A percentile compares a stretch with the other conserved stretches of the same genome.
These are phyloP conservation scores for Reticulitermes speratus DNA, from an alignment of 1,140 invertebrate genomes.

Conservation along the genomic window DNA sequence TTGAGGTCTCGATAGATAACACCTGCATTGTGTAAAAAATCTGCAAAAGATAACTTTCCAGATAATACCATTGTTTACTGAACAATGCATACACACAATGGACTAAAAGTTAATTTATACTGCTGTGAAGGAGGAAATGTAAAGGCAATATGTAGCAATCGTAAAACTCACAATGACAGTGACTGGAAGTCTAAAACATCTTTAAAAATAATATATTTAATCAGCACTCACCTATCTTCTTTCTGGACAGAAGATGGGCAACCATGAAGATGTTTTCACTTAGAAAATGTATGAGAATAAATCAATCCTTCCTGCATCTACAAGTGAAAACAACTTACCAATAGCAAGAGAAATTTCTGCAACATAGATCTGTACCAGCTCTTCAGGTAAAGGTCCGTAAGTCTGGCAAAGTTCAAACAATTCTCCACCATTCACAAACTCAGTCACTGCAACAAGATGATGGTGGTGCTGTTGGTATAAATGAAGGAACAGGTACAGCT, in stretches of 20 bases:
- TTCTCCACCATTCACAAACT: slow-evolving; percentile 80
- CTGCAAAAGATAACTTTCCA: slow-evolving; percentile 55
- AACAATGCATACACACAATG: not conserved
- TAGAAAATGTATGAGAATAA: too few species aligned
- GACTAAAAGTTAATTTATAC: too few species aligned
- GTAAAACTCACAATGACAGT: too few species aligned
- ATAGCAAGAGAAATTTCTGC: slow-evolving; percentile 80
- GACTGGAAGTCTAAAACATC: too few species aligned
- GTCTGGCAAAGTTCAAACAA: slow-evolving; percentile 68
- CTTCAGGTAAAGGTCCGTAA: slow-evolving; percentile 69
- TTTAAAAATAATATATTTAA: too few species aligned
- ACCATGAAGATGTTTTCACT: too few species aligned
- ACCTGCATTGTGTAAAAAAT: slow-evolving; percentile 89
- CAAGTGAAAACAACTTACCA: slow-evolving; percentile 56
- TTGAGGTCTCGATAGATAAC: slow-evolving; percentile 90
- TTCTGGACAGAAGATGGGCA: too few species aligned
- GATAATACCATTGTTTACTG: not conserved
- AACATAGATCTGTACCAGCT: slow-evolving; percentile 75
- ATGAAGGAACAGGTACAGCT: slow-evolving; percentile 27
- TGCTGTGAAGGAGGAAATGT: too few species aligned
- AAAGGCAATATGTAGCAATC: too few species aligned
- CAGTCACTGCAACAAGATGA: slow-evolving; percentile 65
- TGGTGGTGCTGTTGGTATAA: not conserved
- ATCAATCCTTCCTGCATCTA: too few species aligned
- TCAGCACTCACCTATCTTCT: too few species aligned